Conservation (phyloP, 2,113 vertebrate species). For the Salvelinus sp. region DNA sequence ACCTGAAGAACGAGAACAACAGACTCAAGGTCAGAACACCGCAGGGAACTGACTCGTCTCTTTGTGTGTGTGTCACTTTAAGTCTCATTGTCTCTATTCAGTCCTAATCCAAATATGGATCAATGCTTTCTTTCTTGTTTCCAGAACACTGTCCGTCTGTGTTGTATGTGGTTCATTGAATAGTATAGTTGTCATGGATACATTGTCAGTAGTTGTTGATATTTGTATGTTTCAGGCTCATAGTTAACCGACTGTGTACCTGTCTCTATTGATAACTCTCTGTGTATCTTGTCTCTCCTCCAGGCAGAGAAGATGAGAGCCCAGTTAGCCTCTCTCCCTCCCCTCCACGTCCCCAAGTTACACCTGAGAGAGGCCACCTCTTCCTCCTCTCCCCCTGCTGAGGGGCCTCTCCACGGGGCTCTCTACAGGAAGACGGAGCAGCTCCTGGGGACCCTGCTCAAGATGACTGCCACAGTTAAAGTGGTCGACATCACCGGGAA, state of each 20-base stretch:
- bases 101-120: no score
- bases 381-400: conserved; percentile 51
- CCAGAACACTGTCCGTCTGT: no score
- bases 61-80: not conserved
- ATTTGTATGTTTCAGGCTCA: no score
- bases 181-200: no score
- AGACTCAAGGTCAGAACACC: conserved; percentile 78
- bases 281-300: accelerated
- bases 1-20: conserved; percentile 89
- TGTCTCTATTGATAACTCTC: not conserved
- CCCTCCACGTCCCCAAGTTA: conserved; percentile 79
- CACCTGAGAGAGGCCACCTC: conserved; percentile 50
- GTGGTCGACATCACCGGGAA: conserved; percentile 84
- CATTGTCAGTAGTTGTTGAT: no score
- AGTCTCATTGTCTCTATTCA: no score
- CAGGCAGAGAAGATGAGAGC: conserved; percentile 85
- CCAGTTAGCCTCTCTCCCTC: conserved; percentile 80
- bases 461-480: conserved; percentile 81
- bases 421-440: conserved; percentile 86
- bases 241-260: not conserved
- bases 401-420: conserved; percentile 63
- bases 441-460: conserved; percentile 83
- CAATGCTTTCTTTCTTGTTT: no score
- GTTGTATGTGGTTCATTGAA: no score
- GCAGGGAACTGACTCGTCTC: not conserved